Conservation (phyloP, 2,888 invertebrate species). For the Ophioninae sp. region DNA sequence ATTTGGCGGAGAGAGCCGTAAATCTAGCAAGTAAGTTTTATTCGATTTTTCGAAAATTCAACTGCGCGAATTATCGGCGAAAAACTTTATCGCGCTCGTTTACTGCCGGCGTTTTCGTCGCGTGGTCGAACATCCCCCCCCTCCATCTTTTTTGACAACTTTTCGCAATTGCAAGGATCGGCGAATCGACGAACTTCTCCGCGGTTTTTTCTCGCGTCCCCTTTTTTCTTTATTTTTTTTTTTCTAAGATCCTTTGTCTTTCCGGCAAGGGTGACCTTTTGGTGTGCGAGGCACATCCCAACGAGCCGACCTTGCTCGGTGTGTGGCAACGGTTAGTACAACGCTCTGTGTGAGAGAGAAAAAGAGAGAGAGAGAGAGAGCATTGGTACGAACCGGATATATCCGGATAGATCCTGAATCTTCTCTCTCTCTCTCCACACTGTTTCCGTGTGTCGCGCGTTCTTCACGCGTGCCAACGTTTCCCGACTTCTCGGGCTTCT, state of each 20-base stretch:
- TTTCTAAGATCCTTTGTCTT: conserved; percentile 63
- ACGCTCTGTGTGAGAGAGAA: conserved; percentile 44
- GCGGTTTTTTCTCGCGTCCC: background rate
- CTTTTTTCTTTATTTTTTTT: conserved; percentile 30
- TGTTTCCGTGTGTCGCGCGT: conserved; percentile 33
- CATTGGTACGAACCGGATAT: conserved; percentile 71
- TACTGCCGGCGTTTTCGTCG: background rate
- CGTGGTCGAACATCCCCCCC: background rate
- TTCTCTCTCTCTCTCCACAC: conserved; percentile 39
- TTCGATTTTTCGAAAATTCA: conserved; percentile 4
- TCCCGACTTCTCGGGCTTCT: conserved; percentile 28
- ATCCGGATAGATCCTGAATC: conserved; percentile 69
- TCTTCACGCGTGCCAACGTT: conserved; percentile 50
- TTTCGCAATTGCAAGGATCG: background rate
- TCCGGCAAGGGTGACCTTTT: conserved; percentile 28
- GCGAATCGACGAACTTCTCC: background rate
- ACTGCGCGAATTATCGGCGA: background rate
- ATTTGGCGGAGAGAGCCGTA: conserved; percentile 83
- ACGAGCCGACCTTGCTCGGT: conserved; percentile 51
- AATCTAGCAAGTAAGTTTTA: conserved; percentile 85
- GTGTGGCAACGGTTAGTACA: conserved; percentile 45
- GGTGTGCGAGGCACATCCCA: conserved; percentile 25
- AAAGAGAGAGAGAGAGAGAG: conserved; percentile 25
- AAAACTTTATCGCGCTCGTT: no score
- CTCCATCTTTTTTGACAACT: background rate